These are phyloP conservation scores for Echinops telfairi DNA, from an alignment of 2,113 vertebrate species.

Conservation along the genomic window DNA sequence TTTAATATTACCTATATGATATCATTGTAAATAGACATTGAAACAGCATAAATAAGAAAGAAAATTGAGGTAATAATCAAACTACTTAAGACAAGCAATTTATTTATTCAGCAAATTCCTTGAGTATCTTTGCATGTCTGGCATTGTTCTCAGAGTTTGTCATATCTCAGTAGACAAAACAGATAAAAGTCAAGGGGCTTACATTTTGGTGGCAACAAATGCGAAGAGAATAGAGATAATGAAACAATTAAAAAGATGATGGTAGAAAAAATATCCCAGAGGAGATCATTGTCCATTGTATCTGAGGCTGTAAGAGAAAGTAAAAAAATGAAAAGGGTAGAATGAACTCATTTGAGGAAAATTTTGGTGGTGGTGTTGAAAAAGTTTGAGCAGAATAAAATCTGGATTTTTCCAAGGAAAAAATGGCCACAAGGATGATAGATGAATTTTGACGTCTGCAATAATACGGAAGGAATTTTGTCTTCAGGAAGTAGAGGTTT, in stretches of 20 bases:
- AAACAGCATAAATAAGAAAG: not conserved
- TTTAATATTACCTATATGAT: not conserved
- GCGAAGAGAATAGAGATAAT: not conserved
- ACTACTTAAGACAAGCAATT: not conserved
- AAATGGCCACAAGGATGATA: not conserved
- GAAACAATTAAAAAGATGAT: not conserved
- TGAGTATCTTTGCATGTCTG: not conserved
- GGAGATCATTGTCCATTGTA: not conserved
- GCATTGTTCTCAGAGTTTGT: not conserved
- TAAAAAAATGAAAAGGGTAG: not conserved
- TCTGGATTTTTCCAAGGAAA: not conserved
- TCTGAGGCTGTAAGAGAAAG: not conserved
- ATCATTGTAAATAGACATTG: not conserved
- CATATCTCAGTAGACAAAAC: not conserved
- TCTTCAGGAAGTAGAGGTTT: not conserved
- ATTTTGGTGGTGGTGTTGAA: slow-evolving; percentile 26
- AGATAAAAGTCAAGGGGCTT: not conserved
- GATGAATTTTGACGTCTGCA: not conserved
- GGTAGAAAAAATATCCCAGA: not conserved
- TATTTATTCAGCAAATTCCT: not conserved
- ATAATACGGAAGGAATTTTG: not conserved
- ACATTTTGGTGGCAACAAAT: not conserved
- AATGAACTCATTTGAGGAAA: not conserved
- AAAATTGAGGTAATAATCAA: not conserved
- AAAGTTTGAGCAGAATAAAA: slow-evolving; percentile 8